These are phyloP conservation scores for Lapara coniferarum DNA, from an alignment of 2,888 invertebrate species.

Conservation along the genomic window DNA sequence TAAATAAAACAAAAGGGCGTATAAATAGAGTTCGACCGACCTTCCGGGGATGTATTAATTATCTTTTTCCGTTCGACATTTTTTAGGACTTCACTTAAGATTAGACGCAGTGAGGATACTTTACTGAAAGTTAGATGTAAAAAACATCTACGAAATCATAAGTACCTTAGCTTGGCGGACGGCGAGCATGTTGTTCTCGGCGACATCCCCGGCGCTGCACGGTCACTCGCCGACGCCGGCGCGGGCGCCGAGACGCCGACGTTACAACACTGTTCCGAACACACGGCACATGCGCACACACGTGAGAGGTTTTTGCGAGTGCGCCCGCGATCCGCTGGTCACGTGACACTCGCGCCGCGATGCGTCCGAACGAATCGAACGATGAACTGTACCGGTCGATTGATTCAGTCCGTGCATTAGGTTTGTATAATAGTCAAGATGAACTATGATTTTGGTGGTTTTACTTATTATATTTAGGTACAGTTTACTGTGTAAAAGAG, in stretches of 20 bases:
- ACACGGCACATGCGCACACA: constrained; percentile 43
- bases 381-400: background rate
- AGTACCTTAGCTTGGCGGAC: constrained; percentile 71
- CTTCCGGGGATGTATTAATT: no score
- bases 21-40: background rate
- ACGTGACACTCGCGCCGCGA: background rate
- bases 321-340: constrained; percentile 30
- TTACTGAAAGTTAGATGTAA: no score
- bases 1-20: no score
- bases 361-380: constrained; percentile 1
- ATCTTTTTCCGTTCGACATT: no score
- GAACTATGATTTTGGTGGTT: no score
- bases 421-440: no score
- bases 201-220: constrained; percentile 55
- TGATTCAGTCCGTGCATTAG: background rate
- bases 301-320: constrained; percentile 49
- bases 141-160: background rate
- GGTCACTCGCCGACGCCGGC: constrained; percentile 37
- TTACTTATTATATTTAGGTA: no score
- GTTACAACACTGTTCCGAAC: constrained; percentile 36
- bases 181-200: constrained; percentile 60
- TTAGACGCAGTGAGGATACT: no score
- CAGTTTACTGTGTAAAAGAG: no score
- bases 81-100: no score
- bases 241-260: constrained; percentile 33